Conservation (phyloP, 2,888 invertebrate species). For the Microctonus aethiopoides region DNA sequence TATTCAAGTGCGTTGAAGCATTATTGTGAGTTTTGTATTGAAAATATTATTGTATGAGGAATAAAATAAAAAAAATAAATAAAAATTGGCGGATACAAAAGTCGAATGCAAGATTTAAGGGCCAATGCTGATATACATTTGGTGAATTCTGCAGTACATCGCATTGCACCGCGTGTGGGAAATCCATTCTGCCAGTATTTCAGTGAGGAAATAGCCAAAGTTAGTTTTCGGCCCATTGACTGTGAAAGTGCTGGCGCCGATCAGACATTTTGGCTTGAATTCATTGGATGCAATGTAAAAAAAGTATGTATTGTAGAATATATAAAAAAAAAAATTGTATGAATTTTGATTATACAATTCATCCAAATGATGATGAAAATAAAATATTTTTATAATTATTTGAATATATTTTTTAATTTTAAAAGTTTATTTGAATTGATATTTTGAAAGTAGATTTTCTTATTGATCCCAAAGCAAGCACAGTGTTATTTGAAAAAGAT, state of each 20-base stretch:
- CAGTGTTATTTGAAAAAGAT: too few relatives aligned
- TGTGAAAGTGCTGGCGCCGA: slow-evolving; percentile 38
- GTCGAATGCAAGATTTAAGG: slow-evolving; percentile 6
- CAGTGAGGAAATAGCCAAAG: slow-evolving; percentile 39
- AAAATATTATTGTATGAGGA: background rate
- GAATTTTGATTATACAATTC: too few relatives aligned
- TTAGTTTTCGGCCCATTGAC: slow-evolving; percentile 43
- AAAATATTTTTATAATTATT: too few relatives aligned
- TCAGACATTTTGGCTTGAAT: slow-evolving; percentile 35
- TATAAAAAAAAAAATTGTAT: background rate
- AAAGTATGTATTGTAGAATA: background rate
- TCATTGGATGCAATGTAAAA: slow-evolving; percentile 9
- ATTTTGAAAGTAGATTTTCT: too few relatives aligned
- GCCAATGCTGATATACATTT: slow-evolving; percentile 5
- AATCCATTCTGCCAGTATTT: slow-evolving; percentile 4
- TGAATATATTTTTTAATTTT: too few relatives aligned
- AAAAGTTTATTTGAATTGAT: too few relatives aligned
- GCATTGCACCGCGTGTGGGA: background rate
- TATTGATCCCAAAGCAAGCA: too few relatives aligned
- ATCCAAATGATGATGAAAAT: too few relatives aligned
- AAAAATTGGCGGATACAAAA: background rate
- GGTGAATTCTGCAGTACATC: background rate
- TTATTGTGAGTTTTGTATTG: background rate
- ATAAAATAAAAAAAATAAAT: background rate
- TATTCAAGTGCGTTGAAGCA: background rate